Evolutionary conservation across 2,113 vertebrate genomes (phyloP).

Genomic region (Myotis yumanensis): DNA sequence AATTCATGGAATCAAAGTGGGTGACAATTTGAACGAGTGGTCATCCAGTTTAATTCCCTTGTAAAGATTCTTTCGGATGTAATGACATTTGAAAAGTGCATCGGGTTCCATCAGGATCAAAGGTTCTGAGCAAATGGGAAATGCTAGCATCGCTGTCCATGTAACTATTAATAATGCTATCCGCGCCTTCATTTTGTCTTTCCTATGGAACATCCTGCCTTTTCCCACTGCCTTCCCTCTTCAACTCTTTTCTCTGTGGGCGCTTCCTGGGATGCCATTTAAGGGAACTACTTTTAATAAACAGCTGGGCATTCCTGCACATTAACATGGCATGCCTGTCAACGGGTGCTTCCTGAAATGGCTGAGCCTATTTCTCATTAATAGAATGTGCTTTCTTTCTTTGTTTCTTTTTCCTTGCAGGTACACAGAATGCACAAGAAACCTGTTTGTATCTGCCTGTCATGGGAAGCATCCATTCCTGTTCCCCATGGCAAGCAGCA

Average conservation of each 20-base stretch:
- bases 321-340: background rate
- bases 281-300: rapidly evolving
- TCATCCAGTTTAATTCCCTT: too few relatives aligned
- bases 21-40: rapidly evolving
- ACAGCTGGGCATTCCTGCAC: background rate
- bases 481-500: background rate
- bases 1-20: background rate
- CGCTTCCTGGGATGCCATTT: background rate
- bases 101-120: background rate
- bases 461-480: rapidly evolving
- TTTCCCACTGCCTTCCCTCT: background rate
- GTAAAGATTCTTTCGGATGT: background rate
- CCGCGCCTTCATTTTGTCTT: background rate
- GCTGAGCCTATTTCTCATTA: rapidly evolving
- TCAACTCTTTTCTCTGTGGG: background rate
- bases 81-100: background rate
- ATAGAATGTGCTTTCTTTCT: background rate
- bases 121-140: background rate
- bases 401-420: background rate
- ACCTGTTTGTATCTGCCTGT: background rate
- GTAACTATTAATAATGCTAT: rapidly evolving
- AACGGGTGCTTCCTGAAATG: background rate
- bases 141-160: rapidly evolving
- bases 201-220: background rate
- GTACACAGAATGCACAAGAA: background rate